Percentiles rank a stretch among this genome's conserved stretches.
Conservation (phyloP, 2,888 invertebrate genomes). For the Agrochola macilenta region DNA sequence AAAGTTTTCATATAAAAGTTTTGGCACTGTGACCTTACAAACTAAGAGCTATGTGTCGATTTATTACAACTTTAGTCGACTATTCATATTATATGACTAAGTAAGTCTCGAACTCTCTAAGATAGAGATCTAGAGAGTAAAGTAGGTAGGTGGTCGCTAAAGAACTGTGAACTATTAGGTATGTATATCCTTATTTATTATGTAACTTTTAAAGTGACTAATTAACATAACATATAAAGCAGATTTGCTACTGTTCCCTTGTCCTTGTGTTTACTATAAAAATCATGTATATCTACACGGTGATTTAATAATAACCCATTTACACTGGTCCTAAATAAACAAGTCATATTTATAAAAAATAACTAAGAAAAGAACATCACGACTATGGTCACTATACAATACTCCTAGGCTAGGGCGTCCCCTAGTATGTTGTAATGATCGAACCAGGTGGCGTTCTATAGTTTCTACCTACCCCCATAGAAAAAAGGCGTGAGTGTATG, state of each 20-base stretch:
- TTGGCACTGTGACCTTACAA: constrained; percentile 53
- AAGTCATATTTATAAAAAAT: background rate
- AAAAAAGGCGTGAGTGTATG: too few species aligned
- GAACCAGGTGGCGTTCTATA: too few species aligned
- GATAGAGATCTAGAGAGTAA: background rate
- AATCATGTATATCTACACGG: constrained; percentile 8
- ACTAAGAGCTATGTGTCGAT: constrained; percentile 18
- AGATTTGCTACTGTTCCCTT: constrained; percentile 39
- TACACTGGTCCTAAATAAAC: constrained; percentile 9
- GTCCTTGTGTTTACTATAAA: constrained; percentile 11
- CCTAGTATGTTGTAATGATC: background rate
- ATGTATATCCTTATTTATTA: background rate
- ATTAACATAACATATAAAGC: constrained; percentile 18
- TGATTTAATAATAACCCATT: constrained; percentile 17
- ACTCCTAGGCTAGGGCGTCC: background rate
- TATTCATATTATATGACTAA: background rate
- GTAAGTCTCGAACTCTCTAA: background rate
- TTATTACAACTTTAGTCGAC: background rate
- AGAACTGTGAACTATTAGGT: background rate
- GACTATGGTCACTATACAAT: background rate
- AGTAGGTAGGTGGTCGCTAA: background rate
- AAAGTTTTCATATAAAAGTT: constrained; percentile 53
- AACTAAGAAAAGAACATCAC: background rate
- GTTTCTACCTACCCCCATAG: background rate
- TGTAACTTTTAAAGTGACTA: background rate